Conservation (phyloP, 2,888 invertebrate species). For the Epsilonema sp. region DNA sequence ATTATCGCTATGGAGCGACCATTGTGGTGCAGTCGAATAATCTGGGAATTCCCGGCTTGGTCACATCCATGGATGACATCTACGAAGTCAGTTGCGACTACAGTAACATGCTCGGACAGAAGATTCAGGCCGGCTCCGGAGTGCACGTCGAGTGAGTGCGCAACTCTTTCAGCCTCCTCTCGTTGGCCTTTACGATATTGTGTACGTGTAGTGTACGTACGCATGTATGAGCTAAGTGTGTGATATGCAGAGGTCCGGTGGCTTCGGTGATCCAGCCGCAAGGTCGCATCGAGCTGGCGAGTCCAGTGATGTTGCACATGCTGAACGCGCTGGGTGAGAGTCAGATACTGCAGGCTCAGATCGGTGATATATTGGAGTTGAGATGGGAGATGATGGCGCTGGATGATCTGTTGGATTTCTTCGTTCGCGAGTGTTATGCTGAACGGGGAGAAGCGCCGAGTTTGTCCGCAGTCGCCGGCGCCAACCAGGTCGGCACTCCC, state of each 20-base stretch:
- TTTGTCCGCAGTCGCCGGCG: not conserved
- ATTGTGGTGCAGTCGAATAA: slow-evolving; percentile 29
- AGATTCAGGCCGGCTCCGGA: slow-evolving; percentile 21
- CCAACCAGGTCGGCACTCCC: slow-evolving; percentile 5
- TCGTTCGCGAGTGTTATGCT: slow-evolving; percentile 25
- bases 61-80: slow-evolving; percentile 27
- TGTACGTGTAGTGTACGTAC: no score
- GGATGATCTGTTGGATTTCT: slow-evolving; percentile 28
- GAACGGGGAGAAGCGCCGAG: slow-evolving; percentile 18
- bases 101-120: slow-evolving; percentile 24
- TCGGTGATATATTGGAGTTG: slow-evolving; percentile 27
- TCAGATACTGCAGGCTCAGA: slow-evolving; percentile 17
- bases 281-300: slow-evolving; percentile 27
- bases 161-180: not conserved
- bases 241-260: slow-evolving; percentile 20
- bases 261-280: slow-evolving; percentile 25
- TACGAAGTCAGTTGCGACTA: slow-evolving; percentile 24
- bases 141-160: slow-evolving; percentile 19
- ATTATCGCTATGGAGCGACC: slow-evolving; percentile 26
- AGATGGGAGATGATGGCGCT: slow-evolving; percentile 29
- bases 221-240: not conserved
- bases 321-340: slow-evolving; percentile 16
- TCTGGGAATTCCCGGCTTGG: slow-evolving; percentile 27
- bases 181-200: no score
- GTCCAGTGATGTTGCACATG: slow-evolving; percentile 27